Conservation (phyloP, 2,113 vertebrate species). For the Gnathonemus echidnorhynchus region DNA sequence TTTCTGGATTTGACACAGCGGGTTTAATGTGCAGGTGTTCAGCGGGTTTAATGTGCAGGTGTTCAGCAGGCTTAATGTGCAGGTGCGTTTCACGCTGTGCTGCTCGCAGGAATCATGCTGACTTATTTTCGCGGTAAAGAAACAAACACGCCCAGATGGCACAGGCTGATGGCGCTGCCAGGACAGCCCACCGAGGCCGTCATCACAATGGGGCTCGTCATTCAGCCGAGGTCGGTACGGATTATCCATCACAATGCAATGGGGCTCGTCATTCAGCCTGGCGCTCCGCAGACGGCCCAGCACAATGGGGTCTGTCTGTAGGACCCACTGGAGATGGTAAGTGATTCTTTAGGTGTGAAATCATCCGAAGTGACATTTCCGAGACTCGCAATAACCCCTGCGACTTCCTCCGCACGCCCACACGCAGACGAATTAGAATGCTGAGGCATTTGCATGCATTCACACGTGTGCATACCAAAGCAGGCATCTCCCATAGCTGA, state of each 20-base stretch:
- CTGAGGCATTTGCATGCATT: background rate
- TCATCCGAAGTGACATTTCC: background rate
- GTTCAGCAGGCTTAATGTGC: background rate
- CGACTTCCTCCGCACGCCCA: background rate
- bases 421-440: background rate
- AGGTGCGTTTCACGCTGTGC: background rate
- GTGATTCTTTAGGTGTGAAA: background rate
- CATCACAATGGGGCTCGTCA: background rate
- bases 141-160: background rate
- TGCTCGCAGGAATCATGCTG: background rate
- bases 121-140: background rate
- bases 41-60: background rate
- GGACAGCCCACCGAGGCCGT: background rate
- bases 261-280: background rate
- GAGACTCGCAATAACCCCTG: background rate
- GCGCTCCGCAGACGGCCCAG: background rate
- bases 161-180: background rate
- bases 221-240: background rate
- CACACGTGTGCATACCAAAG: background rate
- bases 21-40: background rate
- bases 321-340: background rate
- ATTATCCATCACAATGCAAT: slow-evolving; percentile 1
- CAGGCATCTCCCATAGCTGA: background rate
- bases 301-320: background rate
- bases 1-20: background rate